Evolutionary conservation across 1,140 invertebrate genomes (phyloP).

Genomic region (Drosophila varians): DNA sequence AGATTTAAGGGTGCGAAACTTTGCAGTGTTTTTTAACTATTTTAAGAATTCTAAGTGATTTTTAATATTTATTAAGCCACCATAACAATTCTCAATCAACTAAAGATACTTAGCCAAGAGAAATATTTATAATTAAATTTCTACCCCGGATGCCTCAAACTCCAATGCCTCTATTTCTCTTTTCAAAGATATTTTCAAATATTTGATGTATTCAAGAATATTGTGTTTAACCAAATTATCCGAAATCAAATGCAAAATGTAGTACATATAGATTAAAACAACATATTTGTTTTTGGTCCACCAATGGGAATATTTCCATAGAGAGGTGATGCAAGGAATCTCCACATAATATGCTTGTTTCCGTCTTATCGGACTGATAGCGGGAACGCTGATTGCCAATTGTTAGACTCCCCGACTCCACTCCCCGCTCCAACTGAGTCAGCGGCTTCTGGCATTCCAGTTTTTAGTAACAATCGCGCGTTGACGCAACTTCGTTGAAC

Average conservation of each 20-base stretch:
- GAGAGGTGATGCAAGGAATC: not conserved
- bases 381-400: conserved; percentile 48
- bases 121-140: too few species aligned
- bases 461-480: conserved; percentile 31
- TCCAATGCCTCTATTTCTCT: too few species aligned
- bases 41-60: too few species aligned
- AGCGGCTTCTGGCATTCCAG: not conserved
- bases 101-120: too few species aligned
- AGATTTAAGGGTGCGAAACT: too few species aligned
- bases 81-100: too few species aligned
- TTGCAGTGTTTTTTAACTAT: too few species aligned
- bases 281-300: not conserved
- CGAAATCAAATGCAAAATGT: not conserved
- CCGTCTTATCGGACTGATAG: conserved; percentile 46
- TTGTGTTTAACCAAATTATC: too few species aligned
- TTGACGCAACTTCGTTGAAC: conserved; percentile 25
- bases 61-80: too few species aligned
- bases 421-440: not conserved
- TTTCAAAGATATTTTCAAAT: too few species aligned
- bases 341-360: conserved; percentile 38
- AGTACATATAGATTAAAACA: not conserved
- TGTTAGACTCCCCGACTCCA: conserved; percentile 14
- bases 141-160: too few species aligned
- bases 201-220: too few species aligned
- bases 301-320: not conserved